Evolutionary conservation across 2,113 vertebrate genomes (phyloP).

Genomic region (Amblyornis subalaris): DNA sequence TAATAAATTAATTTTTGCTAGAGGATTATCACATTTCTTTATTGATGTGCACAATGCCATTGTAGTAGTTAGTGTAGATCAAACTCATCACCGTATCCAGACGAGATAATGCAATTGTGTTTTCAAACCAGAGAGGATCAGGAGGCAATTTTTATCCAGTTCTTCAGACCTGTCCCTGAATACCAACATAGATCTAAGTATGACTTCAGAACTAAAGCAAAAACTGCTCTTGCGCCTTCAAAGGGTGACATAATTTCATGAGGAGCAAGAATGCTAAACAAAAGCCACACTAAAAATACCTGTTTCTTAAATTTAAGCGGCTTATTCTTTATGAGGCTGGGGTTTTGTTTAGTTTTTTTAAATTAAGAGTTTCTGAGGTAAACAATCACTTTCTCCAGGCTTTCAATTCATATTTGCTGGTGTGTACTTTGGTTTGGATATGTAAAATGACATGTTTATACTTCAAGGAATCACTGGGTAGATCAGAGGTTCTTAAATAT

Average conservation of each 20-base stretch:
- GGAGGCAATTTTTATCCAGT: background rate
- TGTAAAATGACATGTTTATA: constrained; percentile 7
- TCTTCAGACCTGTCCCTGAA: background rate
- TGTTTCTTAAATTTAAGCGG: background rate
- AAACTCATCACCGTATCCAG: background rate
- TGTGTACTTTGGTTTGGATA: background rate
- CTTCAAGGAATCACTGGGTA: background rate
- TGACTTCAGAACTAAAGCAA: background rate
- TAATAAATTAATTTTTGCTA: constrained; percentile 50
- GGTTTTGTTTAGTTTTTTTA: background rate
- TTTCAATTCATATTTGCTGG: background rate
- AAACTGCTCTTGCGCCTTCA: background rate
- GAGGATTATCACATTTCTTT: constrained; percentile 19
- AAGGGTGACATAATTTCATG: background rate
- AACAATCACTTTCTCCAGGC: background rate
- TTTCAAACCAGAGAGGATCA: background rate
- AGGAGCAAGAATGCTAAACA: background rate
- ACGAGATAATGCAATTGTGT: background rate
- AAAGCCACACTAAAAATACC: background rate
- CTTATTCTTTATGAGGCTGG: background rate
- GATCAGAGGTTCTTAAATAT: background rate
- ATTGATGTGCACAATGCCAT: background rate
- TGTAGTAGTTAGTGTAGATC: background rate
- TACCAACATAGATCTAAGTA: background rate
- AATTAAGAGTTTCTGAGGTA: background rate